A percentile compares a stretch with the other conserved stretches of the same genome.
These are phyloP conservation scores for Tragopan temminckii DNA, from an alignment of 2,797 vertebrate genomes.

Conservation along the genomic window DNA sequence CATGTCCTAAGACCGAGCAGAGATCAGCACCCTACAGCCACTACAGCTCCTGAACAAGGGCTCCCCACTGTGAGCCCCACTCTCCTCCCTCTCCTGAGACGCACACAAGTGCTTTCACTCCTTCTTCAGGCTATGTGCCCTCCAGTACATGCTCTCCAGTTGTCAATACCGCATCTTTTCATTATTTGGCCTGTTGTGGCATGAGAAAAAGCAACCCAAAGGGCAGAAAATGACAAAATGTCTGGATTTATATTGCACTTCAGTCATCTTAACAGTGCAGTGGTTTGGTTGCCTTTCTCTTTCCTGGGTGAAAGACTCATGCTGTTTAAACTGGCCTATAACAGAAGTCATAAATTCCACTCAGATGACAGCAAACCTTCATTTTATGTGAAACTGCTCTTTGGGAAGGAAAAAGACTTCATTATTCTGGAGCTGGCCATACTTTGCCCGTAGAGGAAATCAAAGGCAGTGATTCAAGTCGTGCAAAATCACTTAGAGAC, in stretches of 20 bases:
- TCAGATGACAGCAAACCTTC: background rate
- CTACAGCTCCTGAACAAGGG: background rate
- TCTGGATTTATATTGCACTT: background rate
- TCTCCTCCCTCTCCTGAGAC: background rate
- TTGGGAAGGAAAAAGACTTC: background rate
- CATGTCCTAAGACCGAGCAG: background rate
- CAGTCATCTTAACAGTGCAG: background rate
- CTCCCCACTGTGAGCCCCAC: background rate
- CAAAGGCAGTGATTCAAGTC: background rate
- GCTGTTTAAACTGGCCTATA: background rate
- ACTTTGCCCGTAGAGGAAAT: background rate
- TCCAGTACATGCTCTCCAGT: background rate
- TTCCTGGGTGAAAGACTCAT: background rate
- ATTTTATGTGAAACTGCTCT: conserved; percentile 10
- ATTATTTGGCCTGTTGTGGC: background rate
- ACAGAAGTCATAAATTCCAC: background rate
- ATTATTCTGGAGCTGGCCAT: background rate
- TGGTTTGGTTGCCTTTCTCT: background rate
- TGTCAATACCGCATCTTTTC: background rate
- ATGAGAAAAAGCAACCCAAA: background rate
- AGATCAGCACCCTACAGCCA: background rate
- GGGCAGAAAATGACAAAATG: background rate
- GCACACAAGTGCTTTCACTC: background rate
- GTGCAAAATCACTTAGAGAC: background rate
- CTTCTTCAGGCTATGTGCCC: background rate